These are phyloP conservation scores for Camptogramma bilineatum DNA, from an alignment of 2,888 invertebrate species.

Conservation along the genomic window DNA sequence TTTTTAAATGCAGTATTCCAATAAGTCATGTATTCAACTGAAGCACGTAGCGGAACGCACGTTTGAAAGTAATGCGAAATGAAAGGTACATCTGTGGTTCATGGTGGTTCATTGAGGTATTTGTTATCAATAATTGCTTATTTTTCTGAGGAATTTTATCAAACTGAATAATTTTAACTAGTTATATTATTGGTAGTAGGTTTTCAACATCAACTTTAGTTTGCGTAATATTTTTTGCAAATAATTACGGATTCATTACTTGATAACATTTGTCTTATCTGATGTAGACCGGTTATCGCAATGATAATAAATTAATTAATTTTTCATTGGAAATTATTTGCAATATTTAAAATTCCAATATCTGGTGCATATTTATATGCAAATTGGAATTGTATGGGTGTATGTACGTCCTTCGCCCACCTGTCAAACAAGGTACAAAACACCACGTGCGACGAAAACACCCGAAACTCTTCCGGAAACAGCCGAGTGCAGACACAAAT, in stretches of 20 bases:
- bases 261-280: too few species aligned
- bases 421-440: slow-evolving; percentile 56
- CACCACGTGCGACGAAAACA: slow-evolving; percentile 74
- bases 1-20: not conserved
- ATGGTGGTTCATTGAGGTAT: not conserved
- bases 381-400: slow-evolving; percentile 14
- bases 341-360: not conserved
- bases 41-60: slow-evolving; percentile 1
- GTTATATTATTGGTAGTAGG: too few species aligned
- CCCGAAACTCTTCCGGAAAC: slow-evolving; percentile 62
- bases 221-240: too few species aligned
- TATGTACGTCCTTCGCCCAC: slow-evolving; percentile 52
- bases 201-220: too few species aligned
- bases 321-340: not conserved
- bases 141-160: not conserved
- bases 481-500: slow-evolving; percentile 73
- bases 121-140: not conserved
- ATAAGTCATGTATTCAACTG: not conserved
- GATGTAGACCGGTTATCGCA: too few species aligned
- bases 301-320: too few species aligned
- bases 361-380: too few species aligned
- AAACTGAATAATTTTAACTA: too few species aligned
- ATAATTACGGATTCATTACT: too few species aligned
- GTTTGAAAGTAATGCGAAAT: not conserved
- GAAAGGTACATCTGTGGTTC: not conserved